Evolutionary conservation across 2,113 vertebrate species (phyloP), one percentile per base, ranked within the genome.

Genomic region (Acinonyx jubatus): DNA sequence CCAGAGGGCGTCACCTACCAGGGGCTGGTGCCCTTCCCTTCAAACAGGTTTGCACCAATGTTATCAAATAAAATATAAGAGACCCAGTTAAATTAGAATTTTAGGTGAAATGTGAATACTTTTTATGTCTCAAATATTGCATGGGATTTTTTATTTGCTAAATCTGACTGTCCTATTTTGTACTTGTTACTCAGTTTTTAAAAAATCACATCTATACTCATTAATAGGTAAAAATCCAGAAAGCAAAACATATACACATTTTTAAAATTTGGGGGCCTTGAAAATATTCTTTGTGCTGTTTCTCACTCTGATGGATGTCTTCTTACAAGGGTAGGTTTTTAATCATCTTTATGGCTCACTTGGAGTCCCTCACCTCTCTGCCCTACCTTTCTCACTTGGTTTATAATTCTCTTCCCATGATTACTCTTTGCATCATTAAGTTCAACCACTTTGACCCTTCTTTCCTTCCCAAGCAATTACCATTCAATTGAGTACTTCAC

Each of bases 341-440:
- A 61, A 71, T 94, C 71, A 66, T 69, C 71, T 33, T 68, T 52
- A 68, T 8, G 27, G 36, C 71, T 79, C 38, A 66, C 61, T 66
- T n/a, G 78, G 96, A 66, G 87, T 36, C 66, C 61, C 69, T 95
- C 48, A 31, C 69, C 92, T 85, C 90, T 85, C 84, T 86, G 48
- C 71, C 68, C 81, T 68, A 79, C 86, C 97, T 96, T 93, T 86
- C 81, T 94, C 12, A 31, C 85, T 96, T 0, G 0, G 80, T 68
- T 88, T 94, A n/a, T 85, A 82, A 96, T 93, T 96, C 88, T 48
- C 87, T 95, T 92, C 82, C 90, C 71, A 41, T 29, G 78, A 89
- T 93, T 94, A 61, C 78, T 95, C 79, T 97, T 80, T 80, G 80
- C 97, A 92, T 95, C 97, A 96, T 97, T 95, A 97, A 97, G 87